phyloP scores from a whole-genome alignment of 2,113 vertebrate species.

The Chloroceryle aenea region DNA sequence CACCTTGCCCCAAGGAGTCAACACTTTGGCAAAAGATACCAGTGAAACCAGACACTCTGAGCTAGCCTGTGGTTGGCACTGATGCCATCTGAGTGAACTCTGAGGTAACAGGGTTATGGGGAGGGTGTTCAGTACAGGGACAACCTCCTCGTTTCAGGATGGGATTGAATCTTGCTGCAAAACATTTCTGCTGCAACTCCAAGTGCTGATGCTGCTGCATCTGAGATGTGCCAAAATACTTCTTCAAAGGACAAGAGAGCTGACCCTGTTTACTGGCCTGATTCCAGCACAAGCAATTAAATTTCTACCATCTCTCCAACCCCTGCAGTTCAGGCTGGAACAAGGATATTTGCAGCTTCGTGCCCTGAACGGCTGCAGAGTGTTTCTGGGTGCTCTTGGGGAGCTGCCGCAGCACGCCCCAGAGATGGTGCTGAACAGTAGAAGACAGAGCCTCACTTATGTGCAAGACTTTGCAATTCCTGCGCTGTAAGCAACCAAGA shows the following conservation, averaged over 20 bases:
- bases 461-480: neutral
- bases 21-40: neutral
- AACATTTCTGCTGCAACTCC: neutral
- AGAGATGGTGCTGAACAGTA: neutral
- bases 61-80: no score
- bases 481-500: neutral
- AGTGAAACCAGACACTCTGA: neutral
- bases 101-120: neutral
- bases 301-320: constrained; percentile 8
- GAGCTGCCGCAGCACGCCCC: neutral
- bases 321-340: neutral
- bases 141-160: neutral
- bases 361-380: neutral
- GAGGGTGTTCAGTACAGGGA: neutral
- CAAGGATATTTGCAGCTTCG: neutral
- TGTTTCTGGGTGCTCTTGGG: accelerated
- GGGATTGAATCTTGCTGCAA: neutral
- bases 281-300: constrained; percentile 58
- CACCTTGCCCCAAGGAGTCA: neutral
- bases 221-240: neutral
- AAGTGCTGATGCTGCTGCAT: neutral
- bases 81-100: neutral
- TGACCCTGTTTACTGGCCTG: constrained; percentile 49
- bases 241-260: constrained; percentile 10
- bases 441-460: accelerated